Evolutionary conservation across 2,113 vertebrate species (phyloP), one percentile per base, ranked within the genome.

Genomic region (Cheirogaleus medius): DNA sequence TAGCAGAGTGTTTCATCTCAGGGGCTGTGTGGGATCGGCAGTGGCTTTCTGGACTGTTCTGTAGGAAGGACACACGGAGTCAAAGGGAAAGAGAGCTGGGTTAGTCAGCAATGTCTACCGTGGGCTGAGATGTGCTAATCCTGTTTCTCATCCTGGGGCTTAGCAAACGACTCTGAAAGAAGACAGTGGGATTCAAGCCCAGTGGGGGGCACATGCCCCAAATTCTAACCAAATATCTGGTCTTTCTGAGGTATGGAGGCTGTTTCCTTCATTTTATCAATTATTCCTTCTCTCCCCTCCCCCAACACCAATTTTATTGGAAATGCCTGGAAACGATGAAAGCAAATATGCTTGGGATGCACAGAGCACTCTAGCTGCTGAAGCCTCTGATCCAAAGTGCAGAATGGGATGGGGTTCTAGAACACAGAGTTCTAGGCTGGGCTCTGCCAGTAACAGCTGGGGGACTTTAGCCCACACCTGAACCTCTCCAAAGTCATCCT

Each of bases 251-350:
- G 21, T 63, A 13, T 60, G 68, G 68, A 91, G 14, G 54, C 20
- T 9, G 17, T 71, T 83, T 77, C 23, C 25, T 74, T 90, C 4
- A 39, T 68, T 47, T 29, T 71, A 29, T 77, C 71, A 69, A 49
- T 95, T 71, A 85, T 80, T 87, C 27, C 21, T 84, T 90, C 27
- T 56, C 12, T 80, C 3, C 6, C 20, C 14, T 71, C 4, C 6
- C 60, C 12, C 13, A 5, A 23, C 17, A 81, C 25, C 83, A 63
- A 10, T 82, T 69, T 93, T 95, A 56, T 18, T 96, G 77, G 64
- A 94, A 92, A 86, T 68, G 56, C 32, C 86, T 76, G 64, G 68
- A 83, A 87, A 83, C 82, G 52, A 63, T 89, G 42, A 86, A 90
- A 85, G 18, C 47, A 89, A 83, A 84, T 56, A 9, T 56, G 27